phyloP scores from a whole-genome alignment of 2,888 invertebrate genomes.

The Podabrus alpinus region DNA sequence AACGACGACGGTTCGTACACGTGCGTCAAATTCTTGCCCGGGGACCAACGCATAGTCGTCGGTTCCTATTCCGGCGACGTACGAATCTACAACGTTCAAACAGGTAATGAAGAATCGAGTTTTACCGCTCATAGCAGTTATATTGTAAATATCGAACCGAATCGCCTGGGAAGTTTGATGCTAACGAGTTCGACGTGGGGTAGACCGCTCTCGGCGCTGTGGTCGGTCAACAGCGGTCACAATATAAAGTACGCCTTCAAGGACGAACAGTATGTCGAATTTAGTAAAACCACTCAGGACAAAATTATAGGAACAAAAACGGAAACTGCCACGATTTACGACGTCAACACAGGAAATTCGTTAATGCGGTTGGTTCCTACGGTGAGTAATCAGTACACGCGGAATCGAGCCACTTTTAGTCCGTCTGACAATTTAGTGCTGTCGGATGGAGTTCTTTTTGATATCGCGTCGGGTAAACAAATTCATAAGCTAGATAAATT shows the following conservation, averaged over 20 bases:
- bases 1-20: constrained; percentile 78
- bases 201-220: constrained; percentile 79
- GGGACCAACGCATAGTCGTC: constrained; percentile 65
- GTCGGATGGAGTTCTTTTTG: constrained; percentile 95
- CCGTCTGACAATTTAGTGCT: constrained; percentile 93
- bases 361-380: constrained; percentile 76
- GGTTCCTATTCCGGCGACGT: constrained; percentile 93
- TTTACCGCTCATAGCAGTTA: constrained; percentile 86
- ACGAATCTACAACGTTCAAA: constrained; percentile 82
- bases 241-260: constrained; percentile 73
- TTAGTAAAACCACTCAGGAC: constrained; percentile 84
- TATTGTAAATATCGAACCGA: constrained; percentile 77
- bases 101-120: constrained; percentile 78
- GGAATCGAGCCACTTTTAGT: constrained; percentile 93
- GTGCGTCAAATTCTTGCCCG: constrained; percentile 58
- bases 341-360: constrained; percentile 78
- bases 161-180: constrained; percentile 75
- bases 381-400: constrained; percentile 89
- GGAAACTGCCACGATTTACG: constrained; percentile 85
- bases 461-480: constrained; percentile 82
- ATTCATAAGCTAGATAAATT: constrained; percentile 98
- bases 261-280: constrained; percentile 89
- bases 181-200: constrained; percentile 87
- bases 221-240: constrained; percentile 69
- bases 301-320: constrained; percentile 87